Evolutionary conservation across 1,140 invertebrate genomes (phyloP), one percentile per base, ranked within the genome.

Genomic region (Leptinotarsa defecta): DNA sequence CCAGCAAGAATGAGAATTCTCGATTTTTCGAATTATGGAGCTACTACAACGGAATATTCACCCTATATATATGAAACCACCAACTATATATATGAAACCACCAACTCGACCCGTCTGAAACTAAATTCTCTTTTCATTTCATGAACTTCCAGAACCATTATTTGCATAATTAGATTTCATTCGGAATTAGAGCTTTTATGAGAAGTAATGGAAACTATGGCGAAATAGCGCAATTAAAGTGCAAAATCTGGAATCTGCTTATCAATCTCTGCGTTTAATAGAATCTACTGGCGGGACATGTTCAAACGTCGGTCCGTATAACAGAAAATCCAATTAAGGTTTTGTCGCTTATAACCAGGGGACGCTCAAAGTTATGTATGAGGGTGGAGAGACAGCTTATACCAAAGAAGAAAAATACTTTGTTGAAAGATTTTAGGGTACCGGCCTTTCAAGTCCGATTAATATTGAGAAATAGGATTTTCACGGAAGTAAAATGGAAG

Each of bases 251-350:
- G 34, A 72, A 72, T 72, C 52, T 72, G 70, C 70, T 72, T 72
- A 72, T 72, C 70, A 72, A 70, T 72, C 57, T 72, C 57, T 24
- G 52, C 70, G 15, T 62, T 72, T 72, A 72, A 72, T 72, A 72
- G 52, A 72, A 72, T 72, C 57, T 48, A 72, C 70, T 57, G 27
- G 34, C 22, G 48, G 20, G 57, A 72, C 61, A 72, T 72, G 57
- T 52, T 62, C 70, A 72, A 72, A 72, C 57, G 69, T 73, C 69
- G 68, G 64, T 13, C 74, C 76, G 34, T 77, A 75, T 72, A 74
- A 74, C 76, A 72, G 76, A 74, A 75, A 77, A 77, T 77, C 76
- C 76, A 77, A 77, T 77, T 77, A 77, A 75, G 76, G 76, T 77
- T 77, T 77, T 75, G 76, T 74, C 69, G 76, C 70, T 52, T 61